phyloP scores from a whole-genome alignment of 2,888 invertebrate species.

The Dasysyrphus tricinctus region DNA sequence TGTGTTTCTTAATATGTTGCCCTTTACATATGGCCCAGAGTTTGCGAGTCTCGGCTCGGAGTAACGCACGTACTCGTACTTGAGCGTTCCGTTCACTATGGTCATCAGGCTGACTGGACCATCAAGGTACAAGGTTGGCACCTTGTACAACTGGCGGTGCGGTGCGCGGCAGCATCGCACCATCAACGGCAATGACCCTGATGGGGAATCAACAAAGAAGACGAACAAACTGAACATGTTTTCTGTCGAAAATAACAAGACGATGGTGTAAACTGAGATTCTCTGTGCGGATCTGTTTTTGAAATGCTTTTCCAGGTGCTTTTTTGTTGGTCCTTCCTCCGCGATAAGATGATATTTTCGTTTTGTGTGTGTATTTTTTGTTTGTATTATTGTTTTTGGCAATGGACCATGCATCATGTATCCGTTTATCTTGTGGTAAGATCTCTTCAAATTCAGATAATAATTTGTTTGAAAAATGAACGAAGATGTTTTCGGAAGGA shows the following conservation, averaged over 20 bases:
- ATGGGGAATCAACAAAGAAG: constrained; percentile 58
- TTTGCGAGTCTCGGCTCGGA: constrained; percentile 1
- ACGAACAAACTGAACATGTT: constrained; percentile 70
- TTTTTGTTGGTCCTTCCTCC: constrained; percentile 11
- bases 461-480: constrained; percentile 75
- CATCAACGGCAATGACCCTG: constrained; percentile 41
- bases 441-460: constrained; percentile 73
- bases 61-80: constrained; percentile 63
- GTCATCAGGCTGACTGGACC: constrained; percentile 29
- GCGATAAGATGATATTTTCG: constrained; percentile 30
- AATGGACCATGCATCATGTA: constrained; percentile 72
- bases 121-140: constrained; percentile 62
- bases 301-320: constrained; percentile 40
- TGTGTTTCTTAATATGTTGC: constrained; percentile 71
- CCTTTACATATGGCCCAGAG: constrained; percentile 48
- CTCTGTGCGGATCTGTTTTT: constrained; percentile 46
- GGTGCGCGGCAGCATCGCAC: not conserved
- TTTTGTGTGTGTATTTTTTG: not conserved
- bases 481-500: constrained; percentile 65
- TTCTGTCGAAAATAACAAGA: constrained; percentile 74
- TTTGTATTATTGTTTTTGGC: constrained; percentile 48
- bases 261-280: constrained; percentile 73
- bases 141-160: constrained; percentile 50
- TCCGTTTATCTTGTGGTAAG: constrained; percentile 51
- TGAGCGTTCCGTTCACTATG: not conserved